Evolutionary conservation across 1,140 invertebrate species (phyloP).

Genomic region (Bombus fervidus): DNA sequence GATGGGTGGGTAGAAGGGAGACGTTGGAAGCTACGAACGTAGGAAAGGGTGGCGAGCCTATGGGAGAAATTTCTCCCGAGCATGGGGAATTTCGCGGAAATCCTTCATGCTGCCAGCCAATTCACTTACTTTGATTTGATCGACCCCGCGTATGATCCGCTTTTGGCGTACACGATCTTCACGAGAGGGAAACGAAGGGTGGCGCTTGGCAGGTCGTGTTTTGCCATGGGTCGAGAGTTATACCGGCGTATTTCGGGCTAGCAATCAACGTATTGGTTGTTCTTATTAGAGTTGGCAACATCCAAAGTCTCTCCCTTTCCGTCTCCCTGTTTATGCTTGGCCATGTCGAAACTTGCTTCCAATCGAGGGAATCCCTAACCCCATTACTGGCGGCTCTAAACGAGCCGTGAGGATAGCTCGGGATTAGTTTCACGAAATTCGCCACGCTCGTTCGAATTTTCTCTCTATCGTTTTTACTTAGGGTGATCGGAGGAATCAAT

Average conservation of each 20-base stretch:
- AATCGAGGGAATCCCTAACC: constrained; percentile 26
- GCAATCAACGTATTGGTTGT: constrained; percentile 78
- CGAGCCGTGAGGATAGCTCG: constrained; percentile 39
- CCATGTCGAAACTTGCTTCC: constrained; percentile 55
- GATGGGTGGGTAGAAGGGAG: fast-evolving
- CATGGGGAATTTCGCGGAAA: constrained; percentile 34
- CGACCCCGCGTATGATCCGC: constrained; percentile 74
- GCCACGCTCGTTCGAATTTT: neutral
- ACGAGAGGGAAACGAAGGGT: constrained; percentile 17
- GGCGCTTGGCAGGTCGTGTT: constrained; percentile 65
- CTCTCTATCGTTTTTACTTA: neutral
- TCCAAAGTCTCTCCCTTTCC: constrained; percentile 35
- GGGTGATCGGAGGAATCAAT: neutral
- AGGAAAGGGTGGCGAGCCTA: constrained; percentile 39
- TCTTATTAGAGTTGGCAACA: constrained; percentile 77
- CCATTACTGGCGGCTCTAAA: constrained; percentile 38
- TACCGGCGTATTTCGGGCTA: constrained; percentile 61
- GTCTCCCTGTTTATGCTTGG: constrained; percentile 63
- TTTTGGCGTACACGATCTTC: constrained; percentile 45
- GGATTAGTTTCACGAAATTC: constrained; percentile 22
- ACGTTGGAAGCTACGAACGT: neutral
- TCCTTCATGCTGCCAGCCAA: constrained; percentile 69
- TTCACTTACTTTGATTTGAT: constrained; percentile 83
- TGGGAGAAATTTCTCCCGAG: constrained; percentile 43
- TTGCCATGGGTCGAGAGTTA: constrained; percentile 68